Base-by-base conservation (phyloP, 2,888 invertebrate genomes). In the Melanophora roralis region DNA sequence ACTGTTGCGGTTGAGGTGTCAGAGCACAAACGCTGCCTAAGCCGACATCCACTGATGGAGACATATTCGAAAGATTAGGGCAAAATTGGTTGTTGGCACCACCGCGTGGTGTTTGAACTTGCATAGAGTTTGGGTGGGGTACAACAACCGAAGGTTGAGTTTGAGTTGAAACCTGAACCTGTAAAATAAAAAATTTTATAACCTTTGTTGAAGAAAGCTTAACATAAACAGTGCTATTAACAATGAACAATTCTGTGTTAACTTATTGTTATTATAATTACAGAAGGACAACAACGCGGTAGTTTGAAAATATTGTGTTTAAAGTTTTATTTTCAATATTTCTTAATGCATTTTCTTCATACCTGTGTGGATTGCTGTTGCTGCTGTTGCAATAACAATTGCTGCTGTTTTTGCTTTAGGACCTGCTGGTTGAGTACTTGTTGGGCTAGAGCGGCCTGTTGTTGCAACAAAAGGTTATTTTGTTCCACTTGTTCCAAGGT, bases 111-210 rank as follows among this genome's bases (percentile, higher is more conserved):
- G 81, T 73, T 73, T 76, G 76, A 51, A 79, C 72, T 62, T 76
- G 76, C 1, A 81, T 68, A 12, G 77, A 79, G 55, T 73, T 81
- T 2, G 84, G 84, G 34, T 86, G 86, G n/a, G 87, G 85, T n/a
- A 85, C 85, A 40, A 86, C 85, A 8, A 89, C 89, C 8, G 88
- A 85, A 51, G 92, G 90, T 81, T 92, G 92, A 3, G 93, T 93
- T 85, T 93, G 93, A 1, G 93, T 93, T 16, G 92, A 92, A 16
- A 93, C 93, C 89, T 93, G 93, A 49, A 92, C 92, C 86, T 93
- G 40, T 40, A 55, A 40, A 1, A 36, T 27, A 3, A 27, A 6
- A 27, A 27, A 27, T n/a, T n/a, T n/a, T n/a, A n/a, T n/a, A n/a
- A n/a, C n/a, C n/a, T n/a, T n/a, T n/a, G n/a, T n/a, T n/a, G n/a